Evolutionary conservation across 2,888 invertebrate species (phyloP).

Genomic region (Amorpha juglandis): DNA sequence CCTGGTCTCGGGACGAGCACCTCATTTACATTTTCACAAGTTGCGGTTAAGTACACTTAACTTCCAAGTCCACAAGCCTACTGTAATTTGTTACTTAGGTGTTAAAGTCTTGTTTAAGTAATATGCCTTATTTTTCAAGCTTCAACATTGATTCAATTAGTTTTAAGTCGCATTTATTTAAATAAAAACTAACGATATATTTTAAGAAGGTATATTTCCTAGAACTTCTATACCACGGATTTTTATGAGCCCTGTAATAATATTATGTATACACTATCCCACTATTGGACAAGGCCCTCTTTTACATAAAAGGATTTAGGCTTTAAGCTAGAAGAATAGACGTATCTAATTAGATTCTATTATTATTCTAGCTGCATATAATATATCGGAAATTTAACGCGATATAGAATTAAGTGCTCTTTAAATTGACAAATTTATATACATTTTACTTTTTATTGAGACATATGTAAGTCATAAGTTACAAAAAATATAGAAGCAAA

Average conservation of each 20-base stretch:
- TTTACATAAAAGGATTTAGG: too few relatives aligned
- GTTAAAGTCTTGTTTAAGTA: constrained; percentile 45
- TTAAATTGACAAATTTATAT: neutral
- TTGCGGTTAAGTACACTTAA: constrained; percentile 69
- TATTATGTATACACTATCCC: too few relatives aligned
- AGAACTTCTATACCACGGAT: too few relatives aligned
- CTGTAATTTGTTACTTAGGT: constrained; percentile 61
- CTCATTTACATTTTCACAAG: constrained; percentile 68
- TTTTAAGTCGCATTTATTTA: neutral
- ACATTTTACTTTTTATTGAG: neutral
- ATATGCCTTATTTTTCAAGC: constrained; percentile 23
- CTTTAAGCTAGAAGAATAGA: too few relatives aligned
- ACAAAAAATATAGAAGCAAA: neutral
- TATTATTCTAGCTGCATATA: too few relatives aligned
- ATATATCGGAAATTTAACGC: too few relatives aligned
- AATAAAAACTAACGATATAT: neutral
- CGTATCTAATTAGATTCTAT: too few relatives aligned
- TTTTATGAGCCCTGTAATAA: too few relatives aligned
- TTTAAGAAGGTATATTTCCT: too few relatives aligned
- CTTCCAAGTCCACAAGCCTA: constrained; percentile 60
- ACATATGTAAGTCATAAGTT: neutral
- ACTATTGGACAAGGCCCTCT: too few relatives aligned
- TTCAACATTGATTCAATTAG: neutral
- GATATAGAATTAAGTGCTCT: neutral
- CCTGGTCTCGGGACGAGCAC: constrained; percentile 41